Percentiles rank a stretch among this genome's conserved stretches.
Evolutionary conservation across 2,797 vertebrate species (phyloP).

Genomic region (Trichosurus vulpecula): DNA sequence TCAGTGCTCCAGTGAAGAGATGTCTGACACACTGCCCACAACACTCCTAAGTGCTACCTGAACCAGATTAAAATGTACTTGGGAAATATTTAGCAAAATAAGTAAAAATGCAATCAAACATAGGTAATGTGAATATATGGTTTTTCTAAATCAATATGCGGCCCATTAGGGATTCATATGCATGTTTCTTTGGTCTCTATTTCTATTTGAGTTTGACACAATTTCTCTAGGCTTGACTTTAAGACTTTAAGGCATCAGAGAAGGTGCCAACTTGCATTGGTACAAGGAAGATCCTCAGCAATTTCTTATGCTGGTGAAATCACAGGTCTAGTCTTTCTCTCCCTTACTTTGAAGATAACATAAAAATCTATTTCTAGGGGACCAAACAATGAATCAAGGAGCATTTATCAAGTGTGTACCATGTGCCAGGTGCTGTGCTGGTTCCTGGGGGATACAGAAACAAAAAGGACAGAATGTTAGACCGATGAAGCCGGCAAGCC

Average conservation of each 20-base stretch:
- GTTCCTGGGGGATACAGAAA: neutral
- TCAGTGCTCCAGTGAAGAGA: neutral
- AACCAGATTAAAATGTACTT: neutral
- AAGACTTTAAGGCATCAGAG: too few species aligned
- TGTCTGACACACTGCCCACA: neutral
- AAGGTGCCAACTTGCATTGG: too few species aligned
- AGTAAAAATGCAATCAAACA: neutral
- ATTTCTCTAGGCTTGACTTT: too few species aligned
- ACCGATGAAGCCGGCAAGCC: neutral
- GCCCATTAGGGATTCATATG: too few species aligned
- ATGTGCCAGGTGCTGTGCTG: neutral
- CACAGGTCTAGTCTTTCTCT: too few species aligned
- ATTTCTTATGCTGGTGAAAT: too few species aligned
- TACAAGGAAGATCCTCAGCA: too few species aligned
- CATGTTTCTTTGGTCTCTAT: too few species aligned
- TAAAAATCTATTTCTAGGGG: too few species aligned
- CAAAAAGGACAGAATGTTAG: neutral
- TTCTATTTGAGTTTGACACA: too few species aligned
- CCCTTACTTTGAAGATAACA: too few species aligned
- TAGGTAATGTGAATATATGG: neutral
- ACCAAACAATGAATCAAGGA: neutral
- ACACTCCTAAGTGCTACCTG: neutral
- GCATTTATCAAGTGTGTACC: neutral
- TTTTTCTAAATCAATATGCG: neutral
- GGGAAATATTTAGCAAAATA: neutral